Percentiles rank a stretch among this genome's conserved stretches.
These are phyloP conservation scores for Dysmachus trigonus DNA, from an alignment of 2,888 invertebrate genomes.

Conservation along the genomic window DNA sequence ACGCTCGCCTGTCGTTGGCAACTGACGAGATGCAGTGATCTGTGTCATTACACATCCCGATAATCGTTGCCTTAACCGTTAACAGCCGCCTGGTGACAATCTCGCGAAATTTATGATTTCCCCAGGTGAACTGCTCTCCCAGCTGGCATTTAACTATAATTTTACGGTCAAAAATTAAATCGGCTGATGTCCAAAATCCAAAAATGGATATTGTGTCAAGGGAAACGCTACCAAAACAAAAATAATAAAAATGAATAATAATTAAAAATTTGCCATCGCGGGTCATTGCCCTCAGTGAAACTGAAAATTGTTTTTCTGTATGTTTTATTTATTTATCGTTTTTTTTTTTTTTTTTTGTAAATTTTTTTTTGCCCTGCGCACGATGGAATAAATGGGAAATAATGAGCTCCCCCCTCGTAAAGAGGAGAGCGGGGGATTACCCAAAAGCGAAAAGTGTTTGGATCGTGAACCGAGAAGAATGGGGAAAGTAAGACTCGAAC, in stretches of 20 bases:
- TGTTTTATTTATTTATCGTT: neutral
- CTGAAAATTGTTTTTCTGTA: neutral
- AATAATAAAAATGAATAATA: neutral
- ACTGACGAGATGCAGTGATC: neutral
- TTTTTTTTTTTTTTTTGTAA: neutral
- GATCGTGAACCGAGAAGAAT: slow-evolving; percentile 17
- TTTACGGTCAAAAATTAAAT: slow-evolving; percentile 2
- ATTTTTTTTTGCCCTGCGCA: neutral
- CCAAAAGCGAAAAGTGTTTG: neutral
- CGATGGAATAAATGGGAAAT: neutral
- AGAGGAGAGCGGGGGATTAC: too few species aligned
- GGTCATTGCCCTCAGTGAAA: slow-evolving; percentile 11
- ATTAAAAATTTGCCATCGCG: neutral
- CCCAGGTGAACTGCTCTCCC: neutral
- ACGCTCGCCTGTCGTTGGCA: neutral
- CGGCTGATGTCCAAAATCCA: neutral
- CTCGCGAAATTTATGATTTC: slow-evolving; percentile 12
- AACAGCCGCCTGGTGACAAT: neutral
- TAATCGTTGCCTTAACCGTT: neutral
- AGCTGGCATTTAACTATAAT: neutral
- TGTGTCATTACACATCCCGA: slow-evolving; percentile 2
- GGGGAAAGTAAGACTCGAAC: slow-evolving; percentile 25
- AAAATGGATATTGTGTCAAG: slow-evolving; percentile 28
- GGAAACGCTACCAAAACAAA: slow-evolving; percentile 28
- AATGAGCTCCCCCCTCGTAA: neutral